Conservation (phyloP, 2,888 invertebrate species). For the Cepaea hortensis region DNA sequence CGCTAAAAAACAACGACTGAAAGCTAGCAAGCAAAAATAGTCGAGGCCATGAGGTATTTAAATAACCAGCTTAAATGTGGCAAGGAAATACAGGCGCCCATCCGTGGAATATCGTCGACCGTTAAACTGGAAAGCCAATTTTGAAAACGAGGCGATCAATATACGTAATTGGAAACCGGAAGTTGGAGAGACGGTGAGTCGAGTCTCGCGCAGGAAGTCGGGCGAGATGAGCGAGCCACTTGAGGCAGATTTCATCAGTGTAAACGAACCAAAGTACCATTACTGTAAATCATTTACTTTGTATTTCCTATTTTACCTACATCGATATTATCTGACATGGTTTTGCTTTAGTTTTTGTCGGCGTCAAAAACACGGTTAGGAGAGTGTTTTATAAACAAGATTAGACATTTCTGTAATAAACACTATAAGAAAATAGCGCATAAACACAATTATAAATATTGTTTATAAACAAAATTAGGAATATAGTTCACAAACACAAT, state of each 20-base stretch:
- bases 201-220: not conserved
- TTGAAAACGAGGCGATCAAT: not conserved
- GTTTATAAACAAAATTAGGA: too few species aligned
- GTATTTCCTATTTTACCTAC: too few species aligned
- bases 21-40: not conserved
- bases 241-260: not conserved
- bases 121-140: not conserved
- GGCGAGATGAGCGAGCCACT: not conserved
- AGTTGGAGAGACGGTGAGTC: not conserved
- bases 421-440: too few species aligned
- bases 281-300: not conserved
- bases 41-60: not conserved
- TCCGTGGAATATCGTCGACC: not conserved
- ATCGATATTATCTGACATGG: too few species aligned
- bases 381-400: too few species aligned
- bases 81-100: not conserved
- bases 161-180: conserved; percentile 18
- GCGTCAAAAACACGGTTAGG: too few species aligned
- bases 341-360: too few species aligned
- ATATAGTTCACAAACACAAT: too few species aligned
- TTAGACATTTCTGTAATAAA: too few species aligned
- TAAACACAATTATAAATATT: too few species aligned
- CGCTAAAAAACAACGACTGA: too few species aligned
- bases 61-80: not conserved
- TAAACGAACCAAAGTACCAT: not conserved